Conservation (phyloP, 1,140 invertebrate species). For the Lepidurus arcticus region DNA sequence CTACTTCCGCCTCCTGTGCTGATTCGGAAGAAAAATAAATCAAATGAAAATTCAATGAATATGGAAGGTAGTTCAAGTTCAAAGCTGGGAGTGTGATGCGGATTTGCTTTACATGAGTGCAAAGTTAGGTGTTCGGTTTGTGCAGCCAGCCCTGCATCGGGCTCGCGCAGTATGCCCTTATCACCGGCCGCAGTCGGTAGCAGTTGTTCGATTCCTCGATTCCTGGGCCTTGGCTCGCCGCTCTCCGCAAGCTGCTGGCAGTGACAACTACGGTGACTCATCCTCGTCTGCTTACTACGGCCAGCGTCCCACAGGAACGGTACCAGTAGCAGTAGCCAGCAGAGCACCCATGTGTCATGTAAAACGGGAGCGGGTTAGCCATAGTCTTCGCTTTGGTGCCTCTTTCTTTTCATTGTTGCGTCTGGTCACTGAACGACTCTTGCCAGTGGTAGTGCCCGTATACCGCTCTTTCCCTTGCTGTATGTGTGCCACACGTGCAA, state of each 20-base stretch:
- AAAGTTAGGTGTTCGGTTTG: background rate
- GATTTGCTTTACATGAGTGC: background rate
- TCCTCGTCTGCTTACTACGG: too few species aligned
- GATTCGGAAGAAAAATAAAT: too few species aligned
- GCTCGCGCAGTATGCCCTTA: background rate
- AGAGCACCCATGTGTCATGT: constrained; percentile 14
- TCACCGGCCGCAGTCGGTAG: background rate
- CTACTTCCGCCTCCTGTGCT: too few species aligned
- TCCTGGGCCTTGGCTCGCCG: too few species aligned
- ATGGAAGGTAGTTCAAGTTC: too few species aligned
- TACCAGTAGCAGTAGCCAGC: background rate
- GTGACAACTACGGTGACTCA: too few species aligned
- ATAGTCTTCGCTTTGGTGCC: background rate
- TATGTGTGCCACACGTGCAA: constrained; percentile 12
- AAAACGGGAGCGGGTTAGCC: background rate
- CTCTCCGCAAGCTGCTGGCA: too few species aligned
- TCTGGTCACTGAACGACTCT: background rate
- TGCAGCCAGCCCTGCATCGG: constrained; percentile 16
- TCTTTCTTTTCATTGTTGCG: background rate
- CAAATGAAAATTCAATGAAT: too few species aligned
- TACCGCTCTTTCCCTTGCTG: background rate
- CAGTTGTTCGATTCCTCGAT: background rate
- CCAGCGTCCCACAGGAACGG: background rate
- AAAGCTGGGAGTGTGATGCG: background rate
- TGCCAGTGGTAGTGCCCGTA: background rate